A percentile compares a stretch with the other conserved stretches of the same genome.
These are phyloP conservation scores for Sebastes trivittatus DNA, from an alignment of 2,797 vertebrate species.

Conservation along the genomic window DNA sequence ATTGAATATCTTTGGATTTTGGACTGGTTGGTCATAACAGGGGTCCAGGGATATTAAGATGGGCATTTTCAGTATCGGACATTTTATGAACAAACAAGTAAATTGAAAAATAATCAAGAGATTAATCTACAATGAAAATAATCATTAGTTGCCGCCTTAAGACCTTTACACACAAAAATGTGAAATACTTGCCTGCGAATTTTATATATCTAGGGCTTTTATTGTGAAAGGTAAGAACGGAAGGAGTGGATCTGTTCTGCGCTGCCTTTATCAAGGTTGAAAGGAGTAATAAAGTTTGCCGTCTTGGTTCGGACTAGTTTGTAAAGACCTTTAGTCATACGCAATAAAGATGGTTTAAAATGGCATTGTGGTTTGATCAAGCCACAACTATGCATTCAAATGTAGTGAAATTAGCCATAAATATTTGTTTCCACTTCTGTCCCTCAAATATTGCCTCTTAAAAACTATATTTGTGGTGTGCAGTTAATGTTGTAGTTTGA, in stretches of 20 bases:
- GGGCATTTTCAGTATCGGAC: too few relatives aligned
- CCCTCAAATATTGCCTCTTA: not conserved
- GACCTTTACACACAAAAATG: not conserved
- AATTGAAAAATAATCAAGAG: not conserved
- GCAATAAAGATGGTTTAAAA: not conserved
- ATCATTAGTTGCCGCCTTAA: not conserved
- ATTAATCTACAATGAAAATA: not conserved
- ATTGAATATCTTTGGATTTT: not conserved
- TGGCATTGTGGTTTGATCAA: not conserved
- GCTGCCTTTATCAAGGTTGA: too few relatives aligned
- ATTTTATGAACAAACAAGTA: not conserved
- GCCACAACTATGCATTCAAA: not conserved
- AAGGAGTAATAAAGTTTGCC: too few relatives aligned
- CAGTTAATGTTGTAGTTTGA: not conserved
- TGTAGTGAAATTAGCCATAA: not conserved
- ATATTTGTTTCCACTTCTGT: not conserved
- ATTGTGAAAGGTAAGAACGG: too few relatives aligned
- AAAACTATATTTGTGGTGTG: not conserved
- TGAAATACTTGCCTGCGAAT: too few relatives aligned
- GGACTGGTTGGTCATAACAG: not conserved
- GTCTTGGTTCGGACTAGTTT: too few relatives aligned
- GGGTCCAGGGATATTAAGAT: too few relatives aligned
- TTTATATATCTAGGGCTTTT: too few relatives aligned
- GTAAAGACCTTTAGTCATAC: not conserved
- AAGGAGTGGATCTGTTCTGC: too few relatives aligned